Base-by-base conservation (phyloP, 2,888 invertebrate species). In the Emmelina monodactyla region DNA sequence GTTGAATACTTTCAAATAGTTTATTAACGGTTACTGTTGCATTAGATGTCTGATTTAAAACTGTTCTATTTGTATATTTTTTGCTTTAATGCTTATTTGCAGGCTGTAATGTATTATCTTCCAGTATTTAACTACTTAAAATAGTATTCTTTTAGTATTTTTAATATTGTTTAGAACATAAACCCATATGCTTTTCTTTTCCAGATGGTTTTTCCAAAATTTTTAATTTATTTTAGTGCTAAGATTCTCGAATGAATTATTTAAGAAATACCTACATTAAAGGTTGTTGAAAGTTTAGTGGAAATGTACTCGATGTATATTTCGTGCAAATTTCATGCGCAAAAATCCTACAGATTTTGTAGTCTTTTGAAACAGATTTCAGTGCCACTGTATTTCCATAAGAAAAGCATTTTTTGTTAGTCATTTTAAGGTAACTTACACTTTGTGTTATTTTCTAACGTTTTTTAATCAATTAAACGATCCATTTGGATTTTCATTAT, bases 1-100 rank as follows among this genome's bases (percentile, higher is more conserved):
- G 78, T 78, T 78, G 58, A 67, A 62, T 58, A 52, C 51, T 62
- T 72, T 78, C 61, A 61, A 73, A 78, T 71, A 78, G 75, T 78
- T 75, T 78, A 78, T 78, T 65, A 58, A 64, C 64, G 55, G 71
- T 75, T 75, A 65, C 52, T 45, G 43, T 37, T 44, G 16, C 14
- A 16, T 13, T 16, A 28, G 16, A 25, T 11, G 25, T 25, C n/a
- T 25, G 10, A 47, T 52, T 50, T 55, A 54, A 47, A 52, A 59
- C n/a, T 46, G 46, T 48, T 54, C 51, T 39, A 40, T 38, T 40
- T 34, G 37, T 37, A 11, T 22, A 35, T 16, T 44, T 35, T 42
- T 36, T 40, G 37, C 22, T 39, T 40, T n/a, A n/a, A n/a, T n/a
- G n/a, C n/a, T n/a, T n/a, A n/a, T n/a, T n/a, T n/a, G n/a, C n/a